Evolutionary conservation across 2,797 vertebrate species (phyloP).

Genomic region (Molothrus aeneus): DNA sequence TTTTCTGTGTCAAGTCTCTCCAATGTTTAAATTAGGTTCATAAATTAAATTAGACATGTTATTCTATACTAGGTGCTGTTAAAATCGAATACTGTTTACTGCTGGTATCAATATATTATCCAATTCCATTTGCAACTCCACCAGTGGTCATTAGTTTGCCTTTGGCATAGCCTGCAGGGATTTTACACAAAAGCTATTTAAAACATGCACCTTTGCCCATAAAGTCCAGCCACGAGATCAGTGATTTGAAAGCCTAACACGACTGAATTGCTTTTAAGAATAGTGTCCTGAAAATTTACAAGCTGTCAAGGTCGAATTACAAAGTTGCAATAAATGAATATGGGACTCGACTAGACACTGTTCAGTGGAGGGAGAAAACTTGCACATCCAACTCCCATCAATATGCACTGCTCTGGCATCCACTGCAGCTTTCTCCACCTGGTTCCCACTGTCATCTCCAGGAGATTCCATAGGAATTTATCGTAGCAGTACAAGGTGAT

Average conservation of each 20-base stretch:
- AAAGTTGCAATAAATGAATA: not conserved
- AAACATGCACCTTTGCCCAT: not conserved
- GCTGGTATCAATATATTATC: slow-evolving; percentile 10
- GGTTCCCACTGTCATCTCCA: not conserved
- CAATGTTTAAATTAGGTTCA: slow-evolving; percentile 7
- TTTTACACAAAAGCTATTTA: slow-evolving; percentile 26
- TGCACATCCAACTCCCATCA: not conserved
- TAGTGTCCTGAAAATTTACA: not conserved
- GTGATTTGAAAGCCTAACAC: not conserved
- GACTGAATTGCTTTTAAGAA: not conserved
- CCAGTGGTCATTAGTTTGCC: slow-evolving; percentile 10
- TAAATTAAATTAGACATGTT: slow-evolving; percentile 52
- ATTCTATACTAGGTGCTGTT: slow-evolving; percentile 19
- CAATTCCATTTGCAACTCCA: slow-evolving; percentile 11
- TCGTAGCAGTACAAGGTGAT: not conserved
- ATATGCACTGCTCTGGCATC: not conserved
- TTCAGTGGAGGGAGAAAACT: not conserved
- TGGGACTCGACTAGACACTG: not conserved
- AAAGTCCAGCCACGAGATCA: not conserved
- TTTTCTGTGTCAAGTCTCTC: not conserved
- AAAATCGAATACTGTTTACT: slow-evolving; percentile 35
- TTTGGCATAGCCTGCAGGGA: not conserved
- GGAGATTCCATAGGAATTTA: not conserved
- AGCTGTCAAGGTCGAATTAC: not conserved
- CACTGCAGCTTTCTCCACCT: not conserved